These are phyloP conservation scores for Plodia interpunctella DNA, from an alignment of 1,140 invertebrate species.

Conservation along the genomic window DNA sequence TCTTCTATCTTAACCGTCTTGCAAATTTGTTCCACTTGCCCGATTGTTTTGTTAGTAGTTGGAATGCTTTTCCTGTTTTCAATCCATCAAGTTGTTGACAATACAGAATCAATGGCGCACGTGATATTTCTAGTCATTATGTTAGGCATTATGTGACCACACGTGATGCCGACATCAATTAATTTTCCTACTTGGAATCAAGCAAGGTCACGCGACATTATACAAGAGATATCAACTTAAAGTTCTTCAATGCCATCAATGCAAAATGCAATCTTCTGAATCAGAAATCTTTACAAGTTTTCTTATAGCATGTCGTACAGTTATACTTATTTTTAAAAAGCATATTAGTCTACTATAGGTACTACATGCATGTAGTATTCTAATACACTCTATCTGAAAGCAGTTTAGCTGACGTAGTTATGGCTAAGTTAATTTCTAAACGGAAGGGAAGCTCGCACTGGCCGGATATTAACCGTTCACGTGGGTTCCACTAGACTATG, in stretches of 20 bases:
- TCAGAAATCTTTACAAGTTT: too few relatives aligned
- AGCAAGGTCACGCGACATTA: background rate
- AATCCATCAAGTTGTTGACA: slow-evolving; percentile 2
- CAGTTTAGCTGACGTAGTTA: background rate
- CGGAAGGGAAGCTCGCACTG: slow-evolving; percentile 1
- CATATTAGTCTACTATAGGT: too few relatives aligned
- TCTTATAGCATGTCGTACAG: too few relatives aligned
- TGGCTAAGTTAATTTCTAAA: background rate
- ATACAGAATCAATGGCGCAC: background rate
- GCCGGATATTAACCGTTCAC: background rate
- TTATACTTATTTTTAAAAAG: too few relatives aligned
- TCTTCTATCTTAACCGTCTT: too few relatives aligned
- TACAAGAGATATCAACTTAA: background rate
- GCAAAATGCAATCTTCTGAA: too few relatives aligned
- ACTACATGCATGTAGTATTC: too few relatives aligned
- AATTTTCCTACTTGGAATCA: background rate
- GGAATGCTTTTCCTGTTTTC: background rate
- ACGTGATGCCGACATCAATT: background rate
- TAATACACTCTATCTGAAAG: too few relatives aligned
- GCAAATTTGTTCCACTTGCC: too few relatives aligned
- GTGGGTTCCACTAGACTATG: background rate
- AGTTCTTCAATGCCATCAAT: too few relatives aligned
- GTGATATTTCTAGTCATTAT: background rate
- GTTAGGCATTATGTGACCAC: background rate
- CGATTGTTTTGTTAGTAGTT: too few relatives aligned